phyloP scores from a whole-genome alignment of 2,113 vertebrate species.

The Lichenostomus cassidix region DNA sequence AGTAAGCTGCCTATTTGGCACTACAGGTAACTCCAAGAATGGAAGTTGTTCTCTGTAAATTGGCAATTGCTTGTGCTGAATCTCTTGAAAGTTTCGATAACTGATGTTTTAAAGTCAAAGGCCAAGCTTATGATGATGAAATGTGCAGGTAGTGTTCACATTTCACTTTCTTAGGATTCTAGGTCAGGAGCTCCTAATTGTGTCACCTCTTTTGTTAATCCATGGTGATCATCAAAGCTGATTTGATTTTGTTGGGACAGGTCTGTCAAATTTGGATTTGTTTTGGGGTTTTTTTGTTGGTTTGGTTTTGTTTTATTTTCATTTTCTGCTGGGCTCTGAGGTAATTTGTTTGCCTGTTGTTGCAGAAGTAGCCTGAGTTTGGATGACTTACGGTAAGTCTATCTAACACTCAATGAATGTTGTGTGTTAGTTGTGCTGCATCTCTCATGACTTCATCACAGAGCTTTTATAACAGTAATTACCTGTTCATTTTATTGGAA shows the following conservation, averaged over 20 bases:
- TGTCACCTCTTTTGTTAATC: neutral
- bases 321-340: slow-evolving; percentile 61
- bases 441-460: slow-evolving; percentile 45
- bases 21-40: neutral
- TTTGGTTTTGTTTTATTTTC: neutral
- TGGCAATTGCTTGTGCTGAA: neutral
- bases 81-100: neutral
- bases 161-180: neutral
- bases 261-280: neutral
- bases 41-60: neutral
- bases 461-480: slow-evolving; percentile 61
- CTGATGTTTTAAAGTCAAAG: neutral
- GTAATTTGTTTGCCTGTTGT: slow-evolving; percentile 87
- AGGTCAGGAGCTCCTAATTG: neutral
- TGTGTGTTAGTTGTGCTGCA: slow-evolving; percentile 53
- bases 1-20: neutral
- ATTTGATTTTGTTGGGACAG: neutral
- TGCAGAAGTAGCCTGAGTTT: slow-evolving; percentile 97
- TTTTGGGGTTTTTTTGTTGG: neutral
- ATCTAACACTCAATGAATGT: slow-evolving; percentile 72
- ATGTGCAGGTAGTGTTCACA: neutral
- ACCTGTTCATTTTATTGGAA: slow-evolving; percentile 1
- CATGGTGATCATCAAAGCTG: neutral
- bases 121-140: neutral
- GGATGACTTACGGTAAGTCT: slow-evolving; percentile 91